phyloP scores from a whole-genome alignment of 1,140 invertebrate genomes.

The roundworm (Caenorhabditis elegans) region WBcel235 BX284605.5:7317501-7318000 shows the following conservation, averaged over 20 bases:
- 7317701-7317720: background rate
- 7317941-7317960: background rate
- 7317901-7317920: background rate
- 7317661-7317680: background rate
- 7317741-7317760: background rate
- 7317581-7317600: background rate
- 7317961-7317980: background rate
- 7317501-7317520: background rate
- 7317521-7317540: background rate
- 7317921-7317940: background rate
- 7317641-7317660: background rate
- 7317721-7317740: background rate
- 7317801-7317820: too few species aligned
- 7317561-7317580: background rate
- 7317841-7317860: background rate
- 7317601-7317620: background rate
- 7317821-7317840: too few species aligned
- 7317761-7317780: too few species aligned
- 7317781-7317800: too few species aligned
- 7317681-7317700: background rate
- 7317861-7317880: background rate
- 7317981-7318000: background rate
- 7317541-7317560: background rate
- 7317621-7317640: background rate
- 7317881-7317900: background rate